A percentile compares a stretch with the other conserved stretches of the same genome.
Conservation (phyloP, 2,113 vertebrate species). For the Albula glossodonta region DNA sequence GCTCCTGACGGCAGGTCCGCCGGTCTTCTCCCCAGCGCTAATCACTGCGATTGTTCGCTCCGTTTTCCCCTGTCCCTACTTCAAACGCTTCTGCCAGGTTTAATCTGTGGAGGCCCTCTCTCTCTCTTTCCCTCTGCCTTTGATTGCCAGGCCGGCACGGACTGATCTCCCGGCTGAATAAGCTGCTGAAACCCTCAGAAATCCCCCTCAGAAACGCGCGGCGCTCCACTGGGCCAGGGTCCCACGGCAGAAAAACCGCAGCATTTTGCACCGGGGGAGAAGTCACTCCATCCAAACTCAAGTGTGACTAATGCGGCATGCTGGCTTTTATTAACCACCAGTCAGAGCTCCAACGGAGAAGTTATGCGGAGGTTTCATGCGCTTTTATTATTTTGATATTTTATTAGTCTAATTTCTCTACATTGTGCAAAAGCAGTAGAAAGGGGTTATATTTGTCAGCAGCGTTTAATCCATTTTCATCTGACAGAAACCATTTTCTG, state of each 20-base stretch:
- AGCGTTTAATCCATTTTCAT: no score
- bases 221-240: not conserved
- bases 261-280: not conserved
- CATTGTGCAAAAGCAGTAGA: no score
- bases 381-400: no score
- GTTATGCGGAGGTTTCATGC: no score
- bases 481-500: no score
- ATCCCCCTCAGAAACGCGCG: not conserved
- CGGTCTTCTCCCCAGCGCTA: not conserved
- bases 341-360: no score
- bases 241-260: not conserved
- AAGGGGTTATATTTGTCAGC: no score
- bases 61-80: not conserved
- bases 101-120: not conserved
- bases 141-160: not conserved
- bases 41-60: not conserved
- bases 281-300: no score
- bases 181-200: not conserved
- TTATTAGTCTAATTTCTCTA: no score
- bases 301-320: no score
- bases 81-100: constrained; percentile 10
- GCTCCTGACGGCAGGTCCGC: not conserved
- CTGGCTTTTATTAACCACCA: no score
- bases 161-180: not conserved
- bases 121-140: not conserved